Percentiles rank a stretch among this genome's conserved stretches.
Evolutionary conservation across 2,797 vertebrate genomes (phyloP).

Genomic region (Characodon lateralis): DNA sequence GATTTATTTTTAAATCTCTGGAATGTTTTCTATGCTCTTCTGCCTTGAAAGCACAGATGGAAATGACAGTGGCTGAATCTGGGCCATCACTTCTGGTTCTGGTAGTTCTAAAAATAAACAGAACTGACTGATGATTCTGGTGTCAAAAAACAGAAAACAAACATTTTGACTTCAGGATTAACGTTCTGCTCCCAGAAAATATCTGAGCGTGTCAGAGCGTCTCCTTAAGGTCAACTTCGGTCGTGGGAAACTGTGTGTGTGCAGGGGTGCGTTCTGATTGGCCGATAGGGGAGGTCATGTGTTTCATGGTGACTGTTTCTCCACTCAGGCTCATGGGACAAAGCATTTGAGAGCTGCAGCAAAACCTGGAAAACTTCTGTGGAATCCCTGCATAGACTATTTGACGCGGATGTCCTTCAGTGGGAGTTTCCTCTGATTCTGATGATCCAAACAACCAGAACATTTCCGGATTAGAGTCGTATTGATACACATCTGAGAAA

Average conservation of each 20-base stretch:
- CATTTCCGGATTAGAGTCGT: too few relatives aligned
- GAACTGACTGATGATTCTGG: slow-evolving; percentile 9
- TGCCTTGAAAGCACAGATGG: too few relatives aligned
- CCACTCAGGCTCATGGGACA: background rate
- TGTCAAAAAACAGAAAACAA: slow-evolving; percentile 13
- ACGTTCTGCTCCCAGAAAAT: background rate
- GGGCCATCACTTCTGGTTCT: too few relatives aligned
- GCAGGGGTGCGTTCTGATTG: slow-evolving; percentile 23
- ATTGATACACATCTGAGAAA: too few relatives aligned
- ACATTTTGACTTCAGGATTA: background rate
- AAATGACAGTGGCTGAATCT: too few relatives aligned
- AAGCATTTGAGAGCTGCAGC: background rate
- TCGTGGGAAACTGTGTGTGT: slow-evolving; percentile 28
- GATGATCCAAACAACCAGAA: too few relatives aligned
- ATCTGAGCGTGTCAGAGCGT: background rate
- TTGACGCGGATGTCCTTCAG: too few relatives aligned
- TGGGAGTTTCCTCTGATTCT: too few relatives aligned
- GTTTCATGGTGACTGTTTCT: slow-evolving; percentile 4
- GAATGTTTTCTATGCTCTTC: too few relatives aligned
- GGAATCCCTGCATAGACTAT: too few relatives aligned
- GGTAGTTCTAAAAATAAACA: background rate
- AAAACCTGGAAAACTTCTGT: too few relatives aligned
- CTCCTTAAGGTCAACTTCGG: slow-evolving; percentile 4
- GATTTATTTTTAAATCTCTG: too few relatives aligned
- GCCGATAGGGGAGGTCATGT: slow-evolving; percentile 21